phyloP scores from a whole-genome alignment of 2,797 vertebrate species.

The Ciconia nigra region DNA sequence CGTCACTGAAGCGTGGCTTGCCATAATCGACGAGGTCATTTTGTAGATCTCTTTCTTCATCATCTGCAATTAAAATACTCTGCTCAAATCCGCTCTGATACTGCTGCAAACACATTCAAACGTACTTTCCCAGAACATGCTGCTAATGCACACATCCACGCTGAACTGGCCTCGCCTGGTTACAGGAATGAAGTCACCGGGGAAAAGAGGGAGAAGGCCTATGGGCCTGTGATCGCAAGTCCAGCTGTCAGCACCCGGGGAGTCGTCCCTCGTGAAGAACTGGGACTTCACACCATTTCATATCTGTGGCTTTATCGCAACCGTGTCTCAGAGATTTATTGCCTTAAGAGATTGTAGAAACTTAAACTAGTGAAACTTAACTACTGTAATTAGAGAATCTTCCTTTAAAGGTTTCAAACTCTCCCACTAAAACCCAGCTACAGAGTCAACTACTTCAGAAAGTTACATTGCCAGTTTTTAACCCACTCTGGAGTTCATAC shows the following conservation, averaged over 20 bases:
- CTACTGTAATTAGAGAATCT: not conserved
- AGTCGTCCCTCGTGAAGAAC: not conserved
- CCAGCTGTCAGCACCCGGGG: rapidly evolving
- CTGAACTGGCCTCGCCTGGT: rapidly evolving
- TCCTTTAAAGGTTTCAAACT: too few species aligned
- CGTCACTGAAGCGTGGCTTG: conserved; percentile 87
- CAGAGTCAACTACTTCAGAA: rapidly evolving
- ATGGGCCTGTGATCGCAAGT: not conserved
- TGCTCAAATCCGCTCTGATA: rapidly evolving
- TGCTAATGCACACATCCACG: not conserved
- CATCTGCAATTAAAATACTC: conserved; percentile 78
- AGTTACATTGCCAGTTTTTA: rapidly evolving
- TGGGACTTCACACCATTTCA: not conserved
- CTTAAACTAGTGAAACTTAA: not conserved
- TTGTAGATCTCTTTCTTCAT: conserved; percentile 92
- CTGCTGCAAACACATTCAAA: not conserved
- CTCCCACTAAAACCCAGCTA: not conserved
- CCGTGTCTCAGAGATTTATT: not conserved
- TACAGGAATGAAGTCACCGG: rapidly evolving
- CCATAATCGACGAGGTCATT: conserved; percentile 89
- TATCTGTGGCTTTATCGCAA: not conserved
- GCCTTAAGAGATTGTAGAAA: not conserved
- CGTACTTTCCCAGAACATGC: not conserved
- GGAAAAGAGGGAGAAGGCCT: rapidly evolving
- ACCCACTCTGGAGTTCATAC: rapidly evolving